Conservation (phyloP, 2,888 invertebrate genomes). For the Heliothis peltigera region DNA sequence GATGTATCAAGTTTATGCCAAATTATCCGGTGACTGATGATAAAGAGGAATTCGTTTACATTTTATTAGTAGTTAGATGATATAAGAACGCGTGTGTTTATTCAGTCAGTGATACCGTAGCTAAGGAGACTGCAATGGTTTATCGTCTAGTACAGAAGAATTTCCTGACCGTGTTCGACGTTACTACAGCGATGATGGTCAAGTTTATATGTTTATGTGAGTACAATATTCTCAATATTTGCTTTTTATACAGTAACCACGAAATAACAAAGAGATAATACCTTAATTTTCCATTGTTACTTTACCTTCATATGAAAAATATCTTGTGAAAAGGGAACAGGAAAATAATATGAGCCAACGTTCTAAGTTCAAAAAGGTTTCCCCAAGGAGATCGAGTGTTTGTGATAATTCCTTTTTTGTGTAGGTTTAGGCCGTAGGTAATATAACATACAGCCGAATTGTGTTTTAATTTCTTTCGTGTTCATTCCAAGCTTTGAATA, state of each 20-base stretch:
- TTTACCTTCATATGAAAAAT: slow-evolving; percentile 14
- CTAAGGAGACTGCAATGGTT: slow-evolving; percentile 78
- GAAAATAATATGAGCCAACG: background rate
- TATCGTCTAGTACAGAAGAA: slow-evolving; percentile 72
- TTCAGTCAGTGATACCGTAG: slow-evolving; percentile 69
- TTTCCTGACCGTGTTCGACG: slow-evolving; percentile 70
- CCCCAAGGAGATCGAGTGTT: background rate
- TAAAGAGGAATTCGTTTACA: slow-evolving; percentile 50
- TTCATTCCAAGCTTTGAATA: slow-evolving; percentile 34
- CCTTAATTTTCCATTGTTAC: slow-evolving; percentile 33
- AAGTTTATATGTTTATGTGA: slow-evolving; percentile 84
- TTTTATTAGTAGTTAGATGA: slow-evolving; percentile 64
- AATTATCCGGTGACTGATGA: slow-evolving; percentile 67
- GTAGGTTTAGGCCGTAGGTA: background rate
- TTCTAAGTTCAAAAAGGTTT: slow-evolving; percentile 20
- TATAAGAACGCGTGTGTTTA: slow-evolving; percentile 66
- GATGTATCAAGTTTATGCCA: slow-evolving; percentile 72
- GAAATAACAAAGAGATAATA: background rate
- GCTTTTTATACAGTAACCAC: background rate
- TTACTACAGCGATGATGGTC: slow-evolving; percentile 70
- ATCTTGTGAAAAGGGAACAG: background rate
- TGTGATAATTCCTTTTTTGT: background rate
- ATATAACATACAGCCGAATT: slow-evolving; percentile 17
- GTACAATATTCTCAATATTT: slow-evolving; percentile 64
- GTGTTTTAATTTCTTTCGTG: slow-evolving; percentile 4